Evolutionary conservation across 1,140 invertebrate genomes (phyloP).

Genomic region (Drosophila bocki): DNA sequence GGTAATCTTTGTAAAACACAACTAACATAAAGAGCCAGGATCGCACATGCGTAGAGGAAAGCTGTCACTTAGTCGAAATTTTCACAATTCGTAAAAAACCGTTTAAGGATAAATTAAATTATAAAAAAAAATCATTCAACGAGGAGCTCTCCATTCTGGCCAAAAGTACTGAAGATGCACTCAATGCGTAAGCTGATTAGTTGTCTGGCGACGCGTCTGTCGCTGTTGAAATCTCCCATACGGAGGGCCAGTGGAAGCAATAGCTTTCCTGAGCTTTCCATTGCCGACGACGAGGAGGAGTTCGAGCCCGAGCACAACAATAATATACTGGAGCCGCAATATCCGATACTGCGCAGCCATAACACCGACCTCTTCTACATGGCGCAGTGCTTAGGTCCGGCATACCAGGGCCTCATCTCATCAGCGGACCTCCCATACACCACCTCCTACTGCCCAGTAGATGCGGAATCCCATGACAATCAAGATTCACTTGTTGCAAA

Average conservation of each 20-base stretch:
- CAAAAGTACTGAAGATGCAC: constrained; percentile 8
- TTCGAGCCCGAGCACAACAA: constrained; percentile 31
- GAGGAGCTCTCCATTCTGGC: not conserved
- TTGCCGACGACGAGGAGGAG: constrained; percentile 47
- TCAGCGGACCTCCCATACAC: constrained; percentile 22
- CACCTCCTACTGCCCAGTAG: constrained; percentile 2
- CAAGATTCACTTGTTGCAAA: not conserved
- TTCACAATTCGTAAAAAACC: not conserved
- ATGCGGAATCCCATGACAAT: not conserved
- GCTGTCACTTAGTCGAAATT: constrained; percentile 32
- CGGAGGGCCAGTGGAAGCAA: constrained; percentile 43
- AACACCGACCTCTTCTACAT: constrained; percentile 56
- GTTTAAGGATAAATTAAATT: not conserved
- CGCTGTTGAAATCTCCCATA: not conserved
- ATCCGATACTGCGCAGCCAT: constrained; percentile 40
- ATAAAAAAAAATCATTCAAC: not conserved
- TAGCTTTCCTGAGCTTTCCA: constrained; percentile 29
- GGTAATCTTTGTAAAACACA: not conserved
- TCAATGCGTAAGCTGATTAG: not conserved
- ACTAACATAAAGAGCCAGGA: not conserved
- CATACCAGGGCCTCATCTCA: constrained; percentile 45
- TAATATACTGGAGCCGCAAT: not conserved
- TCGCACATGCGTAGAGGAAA: not conserved
- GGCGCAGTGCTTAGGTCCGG: constrained; percentile 49
- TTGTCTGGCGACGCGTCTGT: not conserved